Conservation (phyloP, 2,797 vertebrate genomes). For the Scyliorhinus canicula region DNA sequence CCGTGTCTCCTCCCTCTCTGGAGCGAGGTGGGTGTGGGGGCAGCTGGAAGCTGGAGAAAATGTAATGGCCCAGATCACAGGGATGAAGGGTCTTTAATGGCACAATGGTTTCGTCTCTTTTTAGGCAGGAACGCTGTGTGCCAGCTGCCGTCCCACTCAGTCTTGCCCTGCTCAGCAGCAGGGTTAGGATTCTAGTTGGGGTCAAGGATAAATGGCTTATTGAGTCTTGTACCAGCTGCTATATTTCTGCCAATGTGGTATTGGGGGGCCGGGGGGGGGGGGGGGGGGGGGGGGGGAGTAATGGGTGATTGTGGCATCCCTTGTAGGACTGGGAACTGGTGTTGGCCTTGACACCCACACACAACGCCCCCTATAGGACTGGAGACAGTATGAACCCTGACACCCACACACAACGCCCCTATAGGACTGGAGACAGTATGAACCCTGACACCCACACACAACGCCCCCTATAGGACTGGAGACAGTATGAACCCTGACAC, state of each 20-base stretch:
- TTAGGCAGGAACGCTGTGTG: not conserved
- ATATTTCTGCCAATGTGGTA: not conserved
- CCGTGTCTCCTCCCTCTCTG: not conserved
- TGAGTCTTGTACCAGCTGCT: not conserved
- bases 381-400: too few species aligned
- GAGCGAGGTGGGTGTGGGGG: not conserved
- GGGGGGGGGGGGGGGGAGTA: too few species aligned
- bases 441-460: not conserved
- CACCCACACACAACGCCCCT: not conserved
- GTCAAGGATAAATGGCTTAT: too few species aligned
- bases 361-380: not conserved
- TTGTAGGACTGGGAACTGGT: not conserved
- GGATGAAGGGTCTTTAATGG: not conserved
- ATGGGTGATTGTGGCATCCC: too few species aligned
- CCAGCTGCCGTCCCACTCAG: not conserved
- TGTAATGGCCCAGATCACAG: too few species aligned
- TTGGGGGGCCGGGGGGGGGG: too few species aligned
- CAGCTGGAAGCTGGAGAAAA: not conserved
- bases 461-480: not conserved
- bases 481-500: too few species aligned
- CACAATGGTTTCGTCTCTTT: not conserved
- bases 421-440: not conserved
- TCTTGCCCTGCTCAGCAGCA: not conserved
- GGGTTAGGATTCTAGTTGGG: not conserved
- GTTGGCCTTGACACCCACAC: not conserved